Conservation (phyloP, 1,140 invertebrate genomes). For the Lithobius niger region DNA sequence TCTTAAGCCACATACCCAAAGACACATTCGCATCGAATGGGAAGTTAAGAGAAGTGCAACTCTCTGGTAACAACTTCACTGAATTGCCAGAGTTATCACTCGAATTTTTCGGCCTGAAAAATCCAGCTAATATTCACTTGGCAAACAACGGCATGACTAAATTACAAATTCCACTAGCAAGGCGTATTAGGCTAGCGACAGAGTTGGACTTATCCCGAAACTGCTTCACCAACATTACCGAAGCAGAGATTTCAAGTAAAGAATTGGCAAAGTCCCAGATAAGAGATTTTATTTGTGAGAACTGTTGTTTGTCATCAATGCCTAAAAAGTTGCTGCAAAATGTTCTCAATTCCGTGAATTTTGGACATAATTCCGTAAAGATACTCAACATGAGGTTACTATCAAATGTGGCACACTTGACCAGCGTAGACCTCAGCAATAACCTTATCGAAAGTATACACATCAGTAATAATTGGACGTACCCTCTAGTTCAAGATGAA, state of each 20-base stretch:
- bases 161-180: not conserved
- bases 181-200: not conserved
- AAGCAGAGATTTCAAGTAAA: conserved; percentile 31
- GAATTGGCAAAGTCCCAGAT: too few relatives aligned
- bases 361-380: too few relatives aligned
- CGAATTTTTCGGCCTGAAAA: not conserved
- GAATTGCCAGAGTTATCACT: not conserved
- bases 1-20: conserved; percentile 23
- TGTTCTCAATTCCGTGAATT: too few relatives aligned
- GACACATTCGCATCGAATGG: not conserved
- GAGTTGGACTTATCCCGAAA: not conserved
- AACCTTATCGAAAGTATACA: too few relatives aligned
- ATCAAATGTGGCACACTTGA: too few relatives aligned
- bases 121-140: not conserved
- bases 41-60: not conserved
- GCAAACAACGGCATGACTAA: not conserved
- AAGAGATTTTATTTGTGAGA: too few relatives aligned
- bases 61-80: not conserved
- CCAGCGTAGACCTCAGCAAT: too few relatives aligned
- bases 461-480: too few relatives aligned
- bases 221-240: conserved; percentile 10
- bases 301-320: too few relatives aligned
- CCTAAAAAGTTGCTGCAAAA: too few relatives aligned
- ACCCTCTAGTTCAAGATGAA: too few relatives aligned
- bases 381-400: too few relatives aligned